Percentiles rank a stretch among this genome's conserved stretches.
Evolutionary conservation across 2,888 invertebrate species (phyloP).

Genomic region (Diarsia mendica): DNA sequence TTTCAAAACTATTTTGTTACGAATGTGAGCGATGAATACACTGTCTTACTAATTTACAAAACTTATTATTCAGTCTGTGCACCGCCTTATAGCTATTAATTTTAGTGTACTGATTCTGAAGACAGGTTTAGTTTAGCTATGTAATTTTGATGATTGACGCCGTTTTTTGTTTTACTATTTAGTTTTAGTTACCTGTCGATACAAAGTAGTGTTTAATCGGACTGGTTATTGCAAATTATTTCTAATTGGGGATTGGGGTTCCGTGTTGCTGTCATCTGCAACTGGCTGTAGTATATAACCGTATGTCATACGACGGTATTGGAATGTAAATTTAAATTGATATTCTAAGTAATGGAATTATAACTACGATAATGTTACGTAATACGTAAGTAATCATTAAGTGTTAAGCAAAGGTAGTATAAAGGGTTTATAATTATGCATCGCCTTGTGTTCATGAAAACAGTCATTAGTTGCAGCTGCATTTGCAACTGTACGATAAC

Average conservation of each 20-base stretch:
- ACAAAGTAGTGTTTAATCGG: conserved; percentile 20
- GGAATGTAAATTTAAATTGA: background rate
- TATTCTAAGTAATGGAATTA: background rate
- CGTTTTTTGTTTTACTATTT: conserved; percentile 20
- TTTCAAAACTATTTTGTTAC: too few species aligned
- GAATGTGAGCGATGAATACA: too few species aligned
- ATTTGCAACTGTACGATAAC: too few species aligned
- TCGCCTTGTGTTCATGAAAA: too few species aligned
- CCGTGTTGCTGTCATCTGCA: background rate
- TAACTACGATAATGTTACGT: background rate
- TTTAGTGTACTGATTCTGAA: conserved; percentile 44
- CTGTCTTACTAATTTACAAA: too few species aligned
- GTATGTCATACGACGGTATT: too few species aligned
- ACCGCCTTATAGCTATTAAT: conserved; percentile 35
- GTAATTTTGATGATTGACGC: conserved; percentile 43
- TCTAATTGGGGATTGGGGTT: conserved; percentile 12
- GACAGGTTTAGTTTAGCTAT: conserved; percentile 38
- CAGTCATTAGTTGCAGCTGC: too few species aligned
- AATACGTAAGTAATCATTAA: too few species aligned
- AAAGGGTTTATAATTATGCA: too few species aligned
- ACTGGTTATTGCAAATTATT: conserved; percentile 35
- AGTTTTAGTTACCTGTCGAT: conserved; percentile 34
- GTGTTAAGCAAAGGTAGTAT: too few species aligned
- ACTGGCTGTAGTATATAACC: too few species aligned
- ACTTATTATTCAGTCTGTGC: background rate